phyloP scores from a whole-genome alignment of 1,140 invertebrate genomes.

The Heliconius congener region DNA sequence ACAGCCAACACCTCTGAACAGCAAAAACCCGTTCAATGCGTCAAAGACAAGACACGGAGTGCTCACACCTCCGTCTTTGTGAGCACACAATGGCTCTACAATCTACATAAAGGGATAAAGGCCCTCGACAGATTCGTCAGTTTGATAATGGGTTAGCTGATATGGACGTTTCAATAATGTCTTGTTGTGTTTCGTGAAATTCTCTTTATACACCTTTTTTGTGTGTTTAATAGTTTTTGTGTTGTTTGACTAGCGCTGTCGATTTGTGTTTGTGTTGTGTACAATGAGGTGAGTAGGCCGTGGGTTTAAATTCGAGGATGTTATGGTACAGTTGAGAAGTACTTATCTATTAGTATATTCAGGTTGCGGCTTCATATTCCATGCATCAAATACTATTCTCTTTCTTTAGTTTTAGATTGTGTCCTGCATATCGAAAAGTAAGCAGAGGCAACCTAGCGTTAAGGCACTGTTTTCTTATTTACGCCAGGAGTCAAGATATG shows the following conservation, averaged over 20 bases:
- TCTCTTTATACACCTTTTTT: neutral
- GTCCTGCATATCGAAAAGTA: too few relatives aligned
- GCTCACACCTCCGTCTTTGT: conserved; percentile 41
- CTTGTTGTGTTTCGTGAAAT: neutral
- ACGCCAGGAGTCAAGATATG: too few relatives aligned
- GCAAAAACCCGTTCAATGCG: conserved; percentile 39
- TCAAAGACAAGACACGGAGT: conserved; percentile 38
- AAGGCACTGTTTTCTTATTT: too few relatives aligned
- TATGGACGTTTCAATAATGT: conserved; percentile 22
- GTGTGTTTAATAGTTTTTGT: conserved; percentile 7
- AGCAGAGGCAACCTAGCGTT: too few relatives aligned
- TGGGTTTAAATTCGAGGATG: neutral
- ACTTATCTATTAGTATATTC: too few relatives aligned
- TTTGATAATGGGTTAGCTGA: conserved; percentile 43
- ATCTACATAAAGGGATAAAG: conserved; percentile 23
- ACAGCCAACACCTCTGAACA: conserved; percentile 34
- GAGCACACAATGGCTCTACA: conserved; percentile 25
- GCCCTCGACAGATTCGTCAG: conserved; percentile 35
- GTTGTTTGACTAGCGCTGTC: conserved; percentile 4
- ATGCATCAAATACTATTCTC: too few relatives aligned
- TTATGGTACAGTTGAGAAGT: too few relatives aligned
- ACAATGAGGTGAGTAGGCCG: neutral
- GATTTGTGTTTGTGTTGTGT: neutral
- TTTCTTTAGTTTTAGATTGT: too few relatives aligned
- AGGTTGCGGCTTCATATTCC: too few relatives aligned